These are phyloP conservation scores for Hippocampus barbouri DNA, from an alignment of 2,113 vertebrate genomes.

Conservation along the genomic window DNA sequence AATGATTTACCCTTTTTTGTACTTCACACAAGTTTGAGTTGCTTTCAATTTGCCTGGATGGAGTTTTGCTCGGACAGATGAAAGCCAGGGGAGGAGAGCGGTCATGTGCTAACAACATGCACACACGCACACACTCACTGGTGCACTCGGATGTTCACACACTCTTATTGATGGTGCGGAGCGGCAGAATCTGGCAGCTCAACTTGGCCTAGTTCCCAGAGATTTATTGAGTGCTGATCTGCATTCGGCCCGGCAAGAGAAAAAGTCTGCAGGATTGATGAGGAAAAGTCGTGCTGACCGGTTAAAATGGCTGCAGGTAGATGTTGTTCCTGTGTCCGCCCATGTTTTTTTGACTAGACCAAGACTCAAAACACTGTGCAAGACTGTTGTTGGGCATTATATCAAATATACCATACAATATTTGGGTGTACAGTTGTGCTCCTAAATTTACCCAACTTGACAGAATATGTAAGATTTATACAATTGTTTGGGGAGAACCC, in stretches of 20 bases:
- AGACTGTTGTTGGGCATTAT: neutral
- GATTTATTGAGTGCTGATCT: conserved; percentile 68
- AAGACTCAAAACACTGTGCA: neutral
- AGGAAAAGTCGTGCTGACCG: conserved; percentile 52
- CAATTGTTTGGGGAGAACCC: neutral
- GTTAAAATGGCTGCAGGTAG: conserved; percentile 36
- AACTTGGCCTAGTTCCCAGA: conserved; percentile 67
- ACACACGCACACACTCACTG: conserved; percentile 3
- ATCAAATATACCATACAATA: neutral
- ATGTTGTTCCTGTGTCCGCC: conserved; percentile 38
- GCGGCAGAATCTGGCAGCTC: conserved; percentile 47
- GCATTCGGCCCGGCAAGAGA: conserved; percentile 49
- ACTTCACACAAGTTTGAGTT: neutral
- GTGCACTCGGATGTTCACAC: neutral
- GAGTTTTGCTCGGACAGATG: conserved; percentile 34
- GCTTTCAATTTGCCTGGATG: conserved; percentile 23
- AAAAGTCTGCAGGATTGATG: conserved; percentile 65
- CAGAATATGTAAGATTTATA: neutral
- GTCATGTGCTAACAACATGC: conserved; percentile 29
- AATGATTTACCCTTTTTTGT: conserved; percentile 5
- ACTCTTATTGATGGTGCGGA: conserved; percentile 29
- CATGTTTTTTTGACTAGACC: neutral
- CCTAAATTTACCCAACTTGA: neutral
- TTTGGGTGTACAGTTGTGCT: neutral
- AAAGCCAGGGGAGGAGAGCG: conserved; percentile 7